phyloP scores from a whole-genome alignment of 2,888 invertebrate genomes.

The Arrhopalites spinosus region DNA sequence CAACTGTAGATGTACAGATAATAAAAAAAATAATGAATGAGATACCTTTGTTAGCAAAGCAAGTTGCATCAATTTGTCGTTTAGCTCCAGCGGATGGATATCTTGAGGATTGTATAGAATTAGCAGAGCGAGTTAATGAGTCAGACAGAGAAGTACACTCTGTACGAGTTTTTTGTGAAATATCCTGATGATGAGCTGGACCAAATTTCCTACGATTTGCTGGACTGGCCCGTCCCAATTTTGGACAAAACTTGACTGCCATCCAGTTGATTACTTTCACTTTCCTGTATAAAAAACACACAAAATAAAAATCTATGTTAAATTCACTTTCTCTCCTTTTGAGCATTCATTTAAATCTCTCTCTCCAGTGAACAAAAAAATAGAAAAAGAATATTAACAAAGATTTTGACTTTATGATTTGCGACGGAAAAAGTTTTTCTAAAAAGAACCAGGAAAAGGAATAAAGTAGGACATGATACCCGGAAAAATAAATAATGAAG shows the following conservation, averaged over 20 bases:
- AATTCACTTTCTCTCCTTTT: too few relatives aligned
- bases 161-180: conserved; percentile 50
- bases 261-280: conserved; percentile 51
- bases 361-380: too few relatives aligned
- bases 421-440: too few relatives aligned
- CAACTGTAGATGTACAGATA: too few relatives aligned
- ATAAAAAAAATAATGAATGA: background rate
- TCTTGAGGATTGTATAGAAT: conserved; percentile 44
- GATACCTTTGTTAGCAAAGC: conserved; percentile 31
- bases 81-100: conserved; percentile 37
- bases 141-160: conserved; percentile 52
- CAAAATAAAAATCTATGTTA: background rate
- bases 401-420: too few relatives aligned
- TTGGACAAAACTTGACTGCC: conserved; percentile 49
- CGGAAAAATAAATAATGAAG: too few relatives aligned
- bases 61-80: conserved; percentile 25
- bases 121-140: conserved; percentile 48
- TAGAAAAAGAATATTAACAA: too few relatives aligned
- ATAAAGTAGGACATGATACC: too few relatives aligned
- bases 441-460: too few relatives aligned
- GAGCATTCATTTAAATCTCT: too few relatives aligned
- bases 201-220: conserved; percentile 52
- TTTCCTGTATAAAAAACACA: conserved; percentile 41
- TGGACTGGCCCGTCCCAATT: conserved; percentile 41
- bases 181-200: conserved; percentile 43